Conservation (phyloP, 2,797 vertebrate genomes). For the Syngnathus rostellatus region DNA sequence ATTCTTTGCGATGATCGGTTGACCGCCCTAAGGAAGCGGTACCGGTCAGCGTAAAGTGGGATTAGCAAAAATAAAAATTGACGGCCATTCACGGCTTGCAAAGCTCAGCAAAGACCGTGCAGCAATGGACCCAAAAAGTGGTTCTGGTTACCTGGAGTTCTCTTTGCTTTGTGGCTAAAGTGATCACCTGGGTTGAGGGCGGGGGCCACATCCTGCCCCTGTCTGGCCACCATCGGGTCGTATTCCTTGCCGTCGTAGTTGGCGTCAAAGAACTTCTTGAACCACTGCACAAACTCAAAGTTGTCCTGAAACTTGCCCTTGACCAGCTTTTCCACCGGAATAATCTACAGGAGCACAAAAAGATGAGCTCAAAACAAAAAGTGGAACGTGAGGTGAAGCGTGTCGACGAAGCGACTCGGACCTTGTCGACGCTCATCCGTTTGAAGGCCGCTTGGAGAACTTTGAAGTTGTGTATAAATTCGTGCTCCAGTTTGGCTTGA, state of each 20-base stretch:
- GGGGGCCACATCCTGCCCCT: conserved; percentile 87
- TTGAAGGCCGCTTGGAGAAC: conserved; percentile 96
- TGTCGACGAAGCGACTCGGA: conserved; percentile 48
- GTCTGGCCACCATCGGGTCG: conserved; percentile 86
- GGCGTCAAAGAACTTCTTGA: conserved; percentile 98
- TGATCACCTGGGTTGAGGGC: conserved; percentile 97
- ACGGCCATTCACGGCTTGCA: conserved; percentile 24
- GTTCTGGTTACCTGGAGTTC: conserved; percentile 84
- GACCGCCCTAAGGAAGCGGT: background rate
- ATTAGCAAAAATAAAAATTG: background rate
- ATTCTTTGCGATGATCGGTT: too few relatives aligned
- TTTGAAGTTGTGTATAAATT: conserved; percentile 99
- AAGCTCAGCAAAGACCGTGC: conserved; percentile 70
- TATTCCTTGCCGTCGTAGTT: conserved; percentile 99
- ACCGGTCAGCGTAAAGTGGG: background rate
- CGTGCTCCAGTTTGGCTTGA: conserved; percentile 95
- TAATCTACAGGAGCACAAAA: conserved; percentile 71
- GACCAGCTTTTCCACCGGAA: conserved; percentile 91
- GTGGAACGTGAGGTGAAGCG: background rate
- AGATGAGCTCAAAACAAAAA: background rate
- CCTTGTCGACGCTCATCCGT: conserved; percentile 96
- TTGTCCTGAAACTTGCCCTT: conserved; percentile 99
- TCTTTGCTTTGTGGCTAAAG: conserved; percentile 96
- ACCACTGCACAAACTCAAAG: conserved; percentile 99
- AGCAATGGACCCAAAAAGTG: conserved; percentile 42